Percentiles rank a stretch among this genome's conserved stretches.
Conservation (phyloP, 2,113 vertebrate species). For the Typhlomys cinereus region DNA sequence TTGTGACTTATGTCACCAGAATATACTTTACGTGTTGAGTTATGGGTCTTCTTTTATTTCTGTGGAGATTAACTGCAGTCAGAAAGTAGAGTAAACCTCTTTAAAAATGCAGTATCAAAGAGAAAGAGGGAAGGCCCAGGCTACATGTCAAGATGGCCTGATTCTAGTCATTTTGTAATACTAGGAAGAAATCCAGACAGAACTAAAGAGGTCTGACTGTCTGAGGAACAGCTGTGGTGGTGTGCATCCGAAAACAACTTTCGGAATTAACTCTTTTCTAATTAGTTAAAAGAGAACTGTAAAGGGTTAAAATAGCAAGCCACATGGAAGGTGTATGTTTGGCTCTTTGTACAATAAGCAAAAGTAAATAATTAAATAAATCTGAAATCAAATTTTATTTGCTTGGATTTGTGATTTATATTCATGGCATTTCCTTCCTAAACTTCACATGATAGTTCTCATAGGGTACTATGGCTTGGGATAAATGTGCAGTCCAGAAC, state of each 20-base stretch:
- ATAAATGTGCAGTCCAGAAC: background rate
- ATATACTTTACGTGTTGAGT: background rate
- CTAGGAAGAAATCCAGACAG: background rate
- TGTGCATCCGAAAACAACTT: background rate
- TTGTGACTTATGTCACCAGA: background rate
- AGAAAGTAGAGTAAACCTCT: background rate
- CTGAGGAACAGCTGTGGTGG: background rate
- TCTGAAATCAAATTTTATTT: background rate
- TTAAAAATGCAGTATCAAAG: background rate
- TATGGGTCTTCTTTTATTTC: background rate
- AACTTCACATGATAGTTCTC: background rate
- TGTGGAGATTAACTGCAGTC: background rate
- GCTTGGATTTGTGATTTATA: background rate
- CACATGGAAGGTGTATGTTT: background rate
- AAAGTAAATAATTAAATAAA: background rate
- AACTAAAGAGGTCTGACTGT: background rate
- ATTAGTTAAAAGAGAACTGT: background rate
- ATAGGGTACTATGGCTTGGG: accelerated
- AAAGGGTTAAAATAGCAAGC: background rate
- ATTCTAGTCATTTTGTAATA: background rate
- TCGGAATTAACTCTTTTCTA: background rate
- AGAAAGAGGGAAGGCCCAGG: background rate
- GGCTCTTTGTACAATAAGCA: background rate
- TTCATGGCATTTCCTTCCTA: background rate
- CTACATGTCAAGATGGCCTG: background rate